Conservation (phyloP, 2,888 invertebrate species). For the Monoplex corrugatus region DNA sequence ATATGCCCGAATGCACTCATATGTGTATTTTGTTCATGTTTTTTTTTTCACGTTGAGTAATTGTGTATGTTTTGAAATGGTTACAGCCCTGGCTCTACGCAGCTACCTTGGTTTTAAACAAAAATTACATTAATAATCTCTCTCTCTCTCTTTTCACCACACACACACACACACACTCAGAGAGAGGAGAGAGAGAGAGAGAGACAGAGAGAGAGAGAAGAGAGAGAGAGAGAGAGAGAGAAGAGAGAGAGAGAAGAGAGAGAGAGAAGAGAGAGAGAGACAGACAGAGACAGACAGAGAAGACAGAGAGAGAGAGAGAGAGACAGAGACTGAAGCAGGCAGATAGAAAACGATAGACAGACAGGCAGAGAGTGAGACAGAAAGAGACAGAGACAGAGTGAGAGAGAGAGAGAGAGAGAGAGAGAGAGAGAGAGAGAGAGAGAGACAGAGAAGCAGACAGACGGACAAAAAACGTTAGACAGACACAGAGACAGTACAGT, state of each 20-base stretch:
- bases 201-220: background rate
- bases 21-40: too few species aligned
- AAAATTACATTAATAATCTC: too few species aligned
- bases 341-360: background rate
- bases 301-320: background rate
- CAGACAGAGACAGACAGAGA: too few species aligned
- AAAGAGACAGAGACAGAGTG: background rate
- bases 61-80: too few species aligned
- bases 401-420: background rate
- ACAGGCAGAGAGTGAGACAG: background rate
- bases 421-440: background rate
- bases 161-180: background rate
- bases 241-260: too few species aligned
- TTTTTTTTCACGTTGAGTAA: too few species aligned
- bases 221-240: too few species aligned
- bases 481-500: background rate
- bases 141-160: too few species aligned
- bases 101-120: too few species aligned
- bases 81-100: too few species aligned
- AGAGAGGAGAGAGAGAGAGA: background rate
- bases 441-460: background rate
- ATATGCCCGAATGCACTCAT: too few species aligned
- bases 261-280: too few species aligned
- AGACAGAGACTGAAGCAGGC: background rate
- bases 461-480: background rate